These are phyloP conservation scores for Scaptomyza flava DNA, from an alignment of 2,888 invertebrate genomes.

Conservation along the genomic window DNA sequence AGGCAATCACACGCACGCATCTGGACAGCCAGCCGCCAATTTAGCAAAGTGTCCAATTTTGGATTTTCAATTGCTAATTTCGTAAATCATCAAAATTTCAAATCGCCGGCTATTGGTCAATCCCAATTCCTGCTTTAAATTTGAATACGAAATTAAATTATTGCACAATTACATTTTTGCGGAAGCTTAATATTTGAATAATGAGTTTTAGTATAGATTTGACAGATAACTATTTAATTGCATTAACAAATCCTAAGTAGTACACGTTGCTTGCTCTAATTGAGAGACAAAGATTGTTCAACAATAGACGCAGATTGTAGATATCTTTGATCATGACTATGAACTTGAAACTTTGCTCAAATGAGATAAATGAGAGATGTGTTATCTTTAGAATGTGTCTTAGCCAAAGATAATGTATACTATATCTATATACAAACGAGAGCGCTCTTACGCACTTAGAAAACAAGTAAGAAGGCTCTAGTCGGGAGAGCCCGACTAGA, in stretches of 20 bases:
- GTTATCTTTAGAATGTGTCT: not conserved
- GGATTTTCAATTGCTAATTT: conserved; percentile 20
- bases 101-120: conserved; percentile 18
- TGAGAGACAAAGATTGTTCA: not conserved
- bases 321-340: not conserved
- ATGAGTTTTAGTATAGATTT: not conserved
- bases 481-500: no score
- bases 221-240: not conserved
- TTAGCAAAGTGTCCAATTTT: conserved; percentile 42
- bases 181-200: not conserved
- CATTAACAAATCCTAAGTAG: not conserved
- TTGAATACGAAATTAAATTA: not conserved
- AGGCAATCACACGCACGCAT: conserved; percentile 33
- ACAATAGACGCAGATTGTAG: not conserved
- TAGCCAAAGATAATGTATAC: not conserved
- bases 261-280: no score
- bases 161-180: not conserved
- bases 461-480: no score
- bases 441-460: not conserved
- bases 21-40: conserved; percentile 14
- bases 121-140: not conserved
- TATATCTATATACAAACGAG: not conserved
- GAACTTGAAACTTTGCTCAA: conserved; percentile 1
- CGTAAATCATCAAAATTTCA: not conserved
- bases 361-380: not conserved